A percentile compares a stretch with the other conserved stretches of the same genome.
Evolutionary conservation across 2,888 invertebrate species (phyloP).

Genomic region (Globia sparganii): DNA sequence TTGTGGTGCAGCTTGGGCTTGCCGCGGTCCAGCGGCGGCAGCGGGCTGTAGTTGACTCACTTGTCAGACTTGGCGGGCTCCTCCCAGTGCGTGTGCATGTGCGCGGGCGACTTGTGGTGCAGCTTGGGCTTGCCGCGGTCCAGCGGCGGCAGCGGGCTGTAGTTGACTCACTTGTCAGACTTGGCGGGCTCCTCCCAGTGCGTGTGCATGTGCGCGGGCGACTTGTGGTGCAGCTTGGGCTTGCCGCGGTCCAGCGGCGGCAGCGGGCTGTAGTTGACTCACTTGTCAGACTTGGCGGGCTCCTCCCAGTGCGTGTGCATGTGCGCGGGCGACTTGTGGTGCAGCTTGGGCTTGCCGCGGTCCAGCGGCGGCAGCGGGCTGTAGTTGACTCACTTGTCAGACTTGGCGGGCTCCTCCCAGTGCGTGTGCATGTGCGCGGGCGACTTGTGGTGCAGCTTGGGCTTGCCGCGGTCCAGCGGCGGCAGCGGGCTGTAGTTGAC

Average conservation of each 20-base stretch:
- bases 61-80: conserved; percentile 88
- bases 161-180: too few relatives aligned
- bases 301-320: conserved; percentile 93
- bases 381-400: too few relatives aligned
- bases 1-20: conserved; percentile 76
- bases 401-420: conserved; percentile 91
- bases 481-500: conserved; percentile 62
- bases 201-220: conserved; percentile 83
- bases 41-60: too few relatives aligned
- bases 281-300: conserved; percentile 77
- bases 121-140: conserved; percentile 66
- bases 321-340: conserved; percentile 85
- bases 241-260: conserved; percentile 65
- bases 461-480: conserved; percentile 64
- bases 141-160: conserved; percentile 63
- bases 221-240: conserved; percentile 78
- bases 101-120: conserved; percentile 83
- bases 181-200: conserved; percentile 92
- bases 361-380: conserved; percentile 64
- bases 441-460: conserved; percentile 80
- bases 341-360: conserved; percentile 66
- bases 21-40: conserved; percentile 62
- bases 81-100: conserved; percentile 92
- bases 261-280: conserved; percentile 62
- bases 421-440: conserved; percentile 88